These are phyloP conservation scores for Dipodomys merriami DNA, from an alignment of 2,113 vertebrate genomes.

Conservation along the genomic window DNA sequence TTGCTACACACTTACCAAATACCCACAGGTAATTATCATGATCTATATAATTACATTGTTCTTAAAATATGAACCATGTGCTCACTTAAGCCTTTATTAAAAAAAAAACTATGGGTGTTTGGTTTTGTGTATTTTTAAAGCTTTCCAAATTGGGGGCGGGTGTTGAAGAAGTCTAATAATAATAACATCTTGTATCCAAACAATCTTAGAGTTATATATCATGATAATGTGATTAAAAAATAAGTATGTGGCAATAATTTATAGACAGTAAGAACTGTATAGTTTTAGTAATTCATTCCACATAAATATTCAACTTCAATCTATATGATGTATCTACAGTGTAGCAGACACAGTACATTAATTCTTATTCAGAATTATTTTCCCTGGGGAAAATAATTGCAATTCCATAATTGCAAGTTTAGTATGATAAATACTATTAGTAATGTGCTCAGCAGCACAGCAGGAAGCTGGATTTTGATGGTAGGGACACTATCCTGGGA, in stretches of 20 bases:
- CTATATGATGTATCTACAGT: not conserved
- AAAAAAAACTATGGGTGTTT: not conserved
- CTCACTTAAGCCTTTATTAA: slow-evolving; percentile 28
- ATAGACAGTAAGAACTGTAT: not conserved
- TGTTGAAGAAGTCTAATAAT: not conserved
- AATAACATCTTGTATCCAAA: not conserved
- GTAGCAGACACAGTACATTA: not conserved
- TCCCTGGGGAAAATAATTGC: slow-evolving; percentile 25
- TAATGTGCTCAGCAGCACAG: not conserved
- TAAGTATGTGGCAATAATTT: not conserved
- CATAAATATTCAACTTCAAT: not conserved
- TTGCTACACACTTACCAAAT: not conserved
- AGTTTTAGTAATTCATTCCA: not conserved
- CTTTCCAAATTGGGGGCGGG: not conserved
- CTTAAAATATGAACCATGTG: slow-evolving; percentile 10
- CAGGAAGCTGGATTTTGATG: not conserved
- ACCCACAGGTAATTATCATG: slow-evolving; percentile 16
- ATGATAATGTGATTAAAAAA: slow-evolving; percentile 23
- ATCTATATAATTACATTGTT: slow-evolving; percentile 38
- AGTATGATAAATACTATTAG: not conserved
- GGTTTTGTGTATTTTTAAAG: slow-evolving; percentile 42
- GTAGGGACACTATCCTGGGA: not conserved
- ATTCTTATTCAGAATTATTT: slow-evolving; percentile 22
- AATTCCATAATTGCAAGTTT: slow-evolving; percentile 21
- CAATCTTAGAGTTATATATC: not conserved